phyloP scores from a whole-genome alignment of 2,113 vertebrate genomes.

The Scartelaos histophorus region DNA sequence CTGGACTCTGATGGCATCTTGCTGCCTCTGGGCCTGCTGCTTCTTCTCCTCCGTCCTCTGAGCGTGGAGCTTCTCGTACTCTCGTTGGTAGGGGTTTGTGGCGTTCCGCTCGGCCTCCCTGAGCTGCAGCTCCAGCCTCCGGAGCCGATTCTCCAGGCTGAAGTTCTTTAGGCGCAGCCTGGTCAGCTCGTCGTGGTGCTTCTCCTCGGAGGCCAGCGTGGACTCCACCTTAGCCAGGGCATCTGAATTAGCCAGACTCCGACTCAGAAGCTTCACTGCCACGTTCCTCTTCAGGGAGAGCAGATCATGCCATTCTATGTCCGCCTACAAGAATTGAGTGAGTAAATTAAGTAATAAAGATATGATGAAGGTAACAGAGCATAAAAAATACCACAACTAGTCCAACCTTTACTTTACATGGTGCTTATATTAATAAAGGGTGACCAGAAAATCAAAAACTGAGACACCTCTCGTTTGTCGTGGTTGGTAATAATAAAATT shows the following conservation, averaged over 20 bases:
- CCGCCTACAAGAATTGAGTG: conserved; percentile 36
- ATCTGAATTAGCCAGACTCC: conserved; percentile 42
- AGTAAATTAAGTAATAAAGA: not conserved
- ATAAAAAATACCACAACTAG: too few relatives aligned
- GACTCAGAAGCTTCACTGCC: conserved; percentile 56
- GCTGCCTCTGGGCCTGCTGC: conserved; percentile 63
- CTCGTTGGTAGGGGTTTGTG: conserved; percentile 63
- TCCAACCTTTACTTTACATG: too few relatives aligned
- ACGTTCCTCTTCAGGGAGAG: conserved; percentile 69
- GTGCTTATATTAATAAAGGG: too few relatives aligned
- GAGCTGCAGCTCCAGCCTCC: conserved; percentile 64
- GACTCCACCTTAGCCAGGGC: conserved; percentile 63
- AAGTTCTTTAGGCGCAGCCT: conserved; percentile 74
- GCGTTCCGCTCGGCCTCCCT: conserved; percentile 51
- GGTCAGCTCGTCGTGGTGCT: conserved; percentile 63
- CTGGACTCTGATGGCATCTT: conserved; percentile 76
- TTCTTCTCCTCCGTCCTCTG: conserved; percentile 77
- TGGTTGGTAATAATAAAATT: too few relatives aligned
- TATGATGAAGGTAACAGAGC: too few relatives aligned
- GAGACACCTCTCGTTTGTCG: too few relatives aligned
- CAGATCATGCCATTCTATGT: conserved; percentile 70
- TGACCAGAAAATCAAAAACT: too few relatives aligned
- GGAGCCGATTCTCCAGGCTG: conserved; percentile 73
- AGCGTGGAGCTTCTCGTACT: conserved; percentile 78
- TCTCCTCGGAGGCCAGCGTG: conserved; percentile 67